Evolutionary conservation across 2,113 vertebrate genomes (phyloP), one percentile per base, ranked within the genome.

Genomic region (Benitochromis conjunctus): DNA sequence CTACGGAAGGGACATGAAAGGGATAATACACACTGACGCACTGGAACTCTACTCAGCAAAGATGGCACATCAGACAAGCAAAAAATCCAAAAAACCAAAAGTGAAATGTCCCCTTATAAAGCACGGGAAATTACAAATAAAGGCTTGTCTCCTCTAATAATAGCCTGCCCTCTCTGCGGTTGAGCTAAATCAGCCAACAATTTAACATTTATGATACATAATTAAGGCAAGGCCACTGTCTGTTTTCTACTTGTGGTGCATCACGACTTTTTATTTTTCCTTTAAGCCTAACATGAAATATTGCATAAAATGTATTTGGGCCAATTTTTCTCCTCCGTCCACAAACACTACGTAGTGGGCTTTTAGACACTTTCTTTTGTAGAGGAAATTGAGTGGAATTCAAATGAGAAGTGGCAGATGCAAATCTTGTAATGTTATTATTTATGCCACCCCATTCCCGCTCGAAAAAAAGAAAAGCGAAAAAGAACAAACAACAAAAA

Each of bases 131-230:
- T 88, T 71, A 80, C 55, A 86, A 89, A 86, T 87, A 87, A 92
- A 90, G 54, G 64, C 80, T 76, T 71, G 81, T 86, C 87, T 87
- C 38, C 81, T 88, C 57, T 85, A 85, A 83, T 91, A 89, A 88
- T 60, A 85, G 79, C 21, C 82, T 83, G 29, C 58, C 66, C 53
- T 69, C 48, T 41, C 57, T 74, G 55, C 31, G 38, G 81, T 88
- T 58, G 46, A 89, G 86, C 80, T 83, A 81, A 88, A 90, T 86
- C 89, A 88, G 80, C 57, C 55, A 36, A 60, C 11, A 86, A 90
- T 91, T 89, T 46, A 91, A 88, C 81, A 81, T 92, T 91, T 92
- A 90, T 86, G 89, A 83, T 64, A 38, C 77, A 58, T 84, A 91
- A 91, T 84, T 78, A 85, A 69, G 43, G 80, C 46, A 38, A 12